Conservation (phyloP, 2,113 vertebrate species). For the Indri indri region DNA sequence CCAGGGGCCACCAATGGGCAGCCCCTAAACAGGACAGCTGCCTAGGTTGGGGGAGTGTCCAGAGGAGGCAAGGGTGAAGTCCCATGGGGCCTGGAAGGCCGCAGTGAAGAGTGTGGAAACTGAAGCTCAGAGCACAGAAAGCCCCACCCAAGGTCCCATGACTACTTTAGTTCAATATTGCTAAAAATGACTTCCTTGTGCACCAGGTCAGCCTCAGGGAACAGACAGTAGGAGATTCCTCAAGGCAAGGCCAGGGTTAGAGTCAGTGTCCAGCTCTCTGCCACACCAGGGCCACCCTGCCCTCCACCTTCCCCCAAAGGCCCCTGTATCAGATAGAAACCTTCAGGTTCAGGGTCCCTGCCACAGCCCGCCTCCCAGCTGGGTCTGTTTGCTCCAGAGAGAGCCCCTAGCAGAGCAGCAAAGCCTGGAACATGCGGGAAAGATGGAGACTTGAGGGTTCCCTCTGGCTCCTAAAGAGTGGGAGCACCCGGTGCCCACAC, state of each 20-base stretch:
- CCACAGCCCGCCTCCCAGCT: neutral
- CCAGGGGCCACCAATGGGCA: neutral
- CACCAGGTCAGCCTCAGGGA: fast-evolving
- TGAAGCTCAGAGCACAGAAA: neutral
- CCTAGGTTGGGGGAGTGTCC: neutral
- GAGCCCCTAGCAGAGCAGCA: neutral
- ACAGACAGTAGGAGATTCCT: neutral
- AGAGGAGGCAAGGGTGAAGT: neutral
- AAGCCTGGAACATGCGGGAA: neutral
- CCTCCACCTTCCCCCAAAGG: neutral
- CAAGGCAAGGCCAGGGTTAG: neutral
- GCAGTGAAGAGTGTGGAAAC: neutral
- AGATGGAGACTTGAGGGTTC: neutral
- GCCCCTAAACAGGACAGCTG: neutral
- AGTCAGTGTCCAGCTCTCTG: neutral
- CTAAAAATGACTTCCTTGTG: neutral
- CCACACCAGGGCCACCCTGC: too few species aligned
- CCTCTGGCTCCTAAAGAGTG: neutral
- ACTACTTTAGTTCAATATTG: neutral
- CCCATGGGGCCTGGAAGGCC: too few species aligned
- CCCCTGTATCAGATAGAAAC: too few species aligned
- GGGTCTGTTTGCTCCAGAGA: neutral
- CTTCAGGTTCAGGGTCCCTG: too few species aligned
- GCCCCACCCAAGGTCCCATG: neutral
- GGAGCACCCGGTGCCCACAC: neutral